These are phyloP conservation scores for Pseudomyrmex pallidus DNA, from an alignment of 1,140 invertebrate species.

Conservation along the genomic window DNA sequence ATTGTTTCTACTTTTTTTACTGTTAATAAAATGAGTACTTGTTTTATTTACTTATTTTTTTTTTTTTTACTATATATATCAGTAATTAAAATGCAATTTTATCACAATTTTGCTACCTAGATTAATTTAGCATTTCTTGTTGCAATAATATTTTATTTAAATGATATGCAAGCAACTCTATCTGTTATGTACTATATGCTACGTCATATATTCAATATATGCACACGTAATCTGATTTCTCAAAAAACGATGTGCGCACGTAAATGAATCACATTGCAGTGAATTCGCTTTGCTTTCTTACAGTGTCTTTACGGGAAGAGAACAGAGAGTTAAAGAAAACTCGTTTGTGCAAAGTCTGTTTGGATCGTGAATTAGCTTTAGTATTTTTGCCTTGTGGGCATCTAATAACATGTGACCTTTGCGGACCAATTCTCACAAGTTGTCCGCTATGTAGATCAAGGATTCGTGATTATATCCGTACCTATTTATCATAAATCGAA, in stretches of 20 bases:
- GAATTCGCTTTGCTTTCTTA: slow-evolving; percentile 43
- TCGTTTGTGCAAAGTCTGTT: slow-evolving; percentile 96
- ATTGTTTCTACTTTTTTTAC: too few species aligned
- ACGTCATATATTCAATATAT: not conserved
- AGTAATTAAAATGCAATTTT: too few species aligned
- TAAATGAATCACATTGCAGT: too few species aligned
- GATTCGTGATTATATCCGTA: slow-evolving; percentile 88
- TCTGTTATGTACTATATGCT: not conserved
- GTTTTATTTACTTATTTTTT: too few species aligned
- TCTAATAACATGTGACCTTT: slow-evolving; percentile 90
- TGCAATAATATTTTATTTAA: too few species aligned
- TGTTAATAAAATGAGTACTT: too few species aligned
- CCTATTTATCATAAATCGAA: slow-evolving; percentile 87
- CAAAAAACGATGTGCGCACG: not conserved
- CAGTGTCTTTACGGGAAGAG: slow-evolving; percentile 90
- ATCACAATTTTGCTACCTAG: too few species aligned
- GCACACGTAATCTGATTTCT: not conserved
- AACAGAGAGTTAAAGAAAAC: slow-evolving; percentile 93
- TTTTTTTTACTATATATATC: too few species aligned
- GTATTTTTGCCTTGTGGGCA: slow-evolving; percentile 97
- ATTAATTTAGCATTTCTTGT: too few species aligned
- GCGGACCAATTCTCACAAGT: slow-evolving; percentile 88
- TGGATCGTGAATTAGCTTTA: slow-evolving; percentile 94
- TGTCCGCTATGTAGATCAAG: slow-evolving; percentile 90
- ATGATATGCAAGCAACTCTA: not conserved